Base-by-base conservation (phyloP, 1,140 invertebrate species). In the Phymastichus coffea region DNA sequence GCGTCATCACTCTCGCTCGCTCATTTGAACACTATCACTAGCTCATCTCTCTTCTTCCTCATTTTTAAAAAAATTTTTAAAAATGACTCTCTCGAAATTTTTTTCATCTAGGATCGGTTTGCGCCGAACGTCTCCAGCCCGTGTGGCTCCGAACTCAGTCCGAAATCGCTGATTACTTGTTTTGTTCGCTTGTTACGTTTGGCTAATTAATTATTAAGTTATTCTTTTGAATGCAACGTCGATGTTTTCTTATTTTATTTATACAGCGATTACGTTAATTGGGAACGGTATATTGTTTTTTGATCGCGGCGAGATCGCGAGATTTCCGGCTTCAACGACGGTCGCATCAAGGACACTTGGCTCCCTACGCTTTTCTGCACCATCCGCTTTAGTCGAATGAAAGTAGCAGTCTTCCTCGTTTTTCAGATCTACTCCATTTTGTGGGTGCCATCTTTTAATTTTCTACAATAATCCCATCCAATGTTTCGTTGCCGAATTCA, bases 341-440 rank as follows among this genome's bases (percentile, higher is more conserved):
- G 78, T 77, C 76, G 78, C 77, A 80, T 79, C 76, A 80, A 80
- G 76, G 78, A 80, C 78, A 80, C 78, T 79, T 80, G 78, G 75
- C 78, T 79, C 78, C 77, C 77, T 76, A 78, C 74, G 75, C 74
- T 76, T 71, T 75, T 75, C 74, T 72, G 73, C 71, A 78, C 71
- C 72, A 72, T 78, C 70, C 73, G 72, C 71, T 71, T 76, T 75
- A 71, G 68, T 73, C 73, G 69, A 71, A 73, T 69, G 60, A 63
- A 66, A 68, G 68, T 71, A 67, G 65, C 70, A 71, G 66, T 63
- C 64, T 62, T 65, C 69, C 66, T 49, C 38, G 54, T 59, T 43
- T 52, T 46, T 54, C 58, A 54, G 59, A 43, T 7, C 37, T 33
- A 19, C 35, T 41, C 20, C 25, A 25, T 57, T 46, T 20, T 38